Evolutionary conservation across 1,140 invertebrate species (phyloP), one percentile per base, ranked within the genome.

Genomic region (Chlorops oryzae): DNA sequence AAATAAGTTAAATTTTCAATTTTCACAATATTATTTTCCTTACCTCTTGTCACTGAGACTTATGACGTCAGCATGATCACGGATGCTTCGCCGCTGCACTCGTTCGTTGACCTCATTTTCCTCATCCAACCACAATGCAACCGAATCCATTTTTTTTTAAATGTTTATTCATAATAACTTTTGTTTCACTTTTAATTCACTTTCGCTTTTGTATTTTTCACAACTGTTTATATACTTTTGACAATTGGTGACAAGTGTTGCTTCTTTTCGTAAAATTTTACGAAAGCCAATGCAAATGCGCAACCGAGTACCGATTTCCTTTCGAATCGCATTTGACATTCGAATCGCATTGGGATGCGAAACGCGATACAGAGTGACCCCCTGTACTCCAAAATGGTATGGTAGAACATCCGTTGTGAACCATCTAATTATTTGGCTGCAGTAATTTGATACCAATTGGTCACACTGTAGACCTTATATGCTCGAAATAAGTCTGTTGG

Each of bases 91-190:
- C 22, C 22, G 24, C 27, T 22, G 15, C 24, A 42, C 27, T 10
- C 40, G 40, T 42, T 42, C 23, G 3, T 21, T 25, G 24, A 9
- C 1, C n/a, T 41, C 39, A 42, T 42, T 42, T 42, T 42, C 40
- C n/a, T n/a, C n/a, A 13, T 42, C 40, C 13, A 42, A 42, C 23
- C 40, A 42, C 27, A 42, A 42, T 25, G 40, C 40, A 13, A 42
- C 40, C 40, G 40, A 42, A 42, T 42, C 22, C 21, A 24, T 25
- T 12, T 13, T 21, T 23, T 25, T 42, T 42, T 23, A 24, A 25
- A n/a, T n/a, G n/a, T 24, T 41, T 41, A 42, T 42, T 23, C 27
- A 25, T 24, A 12, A 42, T n/a, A 25, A 42, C 24, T 15, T n/a
- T 15, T n/a, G 2, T 25, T n/a, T n/a, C n/a, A n/a, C n/a, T 22